A percentile compares a stretch with the other conserved stretches of the same genome.
Evolutionary conservation across 2,797 vertebrate genomes (phyloP).

Genomic region (Okamejei kenojei): DNA sequence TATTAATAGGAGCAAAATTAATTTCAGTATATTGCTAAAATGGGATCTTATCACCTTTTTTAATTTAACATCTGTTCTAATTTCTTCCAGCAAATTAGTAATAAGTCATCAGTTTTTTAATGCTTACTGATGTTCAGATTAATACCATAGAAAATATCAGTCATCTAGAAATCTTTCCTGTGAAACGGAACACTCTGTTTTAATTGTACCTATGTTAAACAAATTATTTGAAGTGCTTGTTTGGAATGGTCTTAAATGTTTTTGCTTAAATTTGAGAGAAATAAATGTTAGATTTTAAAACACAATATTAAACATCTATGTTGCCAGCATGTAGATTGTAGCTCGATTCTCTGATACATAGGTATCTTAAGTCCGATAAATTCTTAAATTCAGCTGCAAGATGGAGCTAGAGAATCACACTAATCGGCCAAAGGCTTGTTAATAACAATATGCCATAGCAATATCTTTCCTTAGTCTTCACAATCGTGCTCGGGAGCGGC

Average conservation of each 20-base stretch:
- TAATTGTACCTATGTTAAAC: background rate
- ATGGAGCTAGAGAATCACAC: constrained; percentile 32
- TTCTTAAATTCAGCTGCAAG: constrained; percentile 17
- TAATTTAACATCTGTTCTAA: background rate
- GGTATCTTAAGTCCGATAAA: background rate
- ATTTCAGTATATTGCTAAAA: background rate
- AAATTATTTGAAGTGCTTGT: background rate
- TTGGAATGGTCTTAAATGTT: background rate
- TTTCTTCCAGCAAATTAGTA: background rate
- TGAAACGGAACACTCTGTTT: background rate
- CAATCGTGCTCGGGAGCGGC: background rate
- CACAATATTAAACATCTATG: background rate
- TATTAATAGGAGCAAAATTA: background rate
- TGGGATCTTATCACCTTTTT: background rate
- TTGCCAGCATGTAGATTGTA: background rate
- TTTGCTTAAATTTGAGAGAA: background rate
- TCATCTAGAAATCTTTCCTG: background rate
- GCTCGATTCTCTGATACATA: background rate
- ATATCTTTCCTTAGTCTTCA: constrained; percentile 14
- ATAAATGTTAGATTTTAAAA: background rate
- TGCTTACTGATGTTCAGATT: background rate
- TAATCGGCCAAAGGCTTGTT: background rate
- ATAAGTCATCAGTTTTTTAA: background rate
- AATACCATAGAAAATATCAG: background rate
- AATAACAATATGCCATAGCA: background rate